Conservation (phyloP, 2,113 vertebrate genomes). For the Suricata suricatta region DNA sequence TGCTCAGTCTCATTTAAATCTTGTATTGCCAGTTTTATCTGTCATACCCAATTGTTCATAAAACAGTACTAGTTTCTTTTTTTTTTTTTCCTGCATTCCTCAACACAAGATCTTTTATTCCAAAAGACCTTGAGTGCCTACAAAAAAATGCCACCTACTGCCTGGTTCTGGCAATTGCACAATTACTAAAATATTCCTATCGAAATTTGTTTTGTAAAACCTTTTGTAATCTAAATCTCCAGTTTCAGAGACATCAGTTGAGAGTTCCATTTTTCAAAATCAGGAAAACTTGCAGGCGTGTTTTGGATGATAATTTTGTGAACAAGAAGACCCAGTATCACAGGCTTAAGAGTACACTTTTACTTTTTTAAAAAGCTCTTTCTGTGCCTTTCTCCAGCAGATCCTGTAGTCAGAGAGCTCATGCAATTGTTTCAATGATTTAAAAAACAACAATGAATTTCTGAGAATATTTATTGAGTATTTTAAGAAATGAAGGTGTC, state of each 20-base stretch:
- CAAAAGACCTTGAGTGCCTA: neutral
- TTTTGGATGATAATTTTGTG: slow-evolving; percentile 42
- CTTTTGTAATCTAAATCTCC: neutral
- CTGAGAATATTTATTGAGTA: slow-evolving; percentile 29
- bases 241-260: neutral
- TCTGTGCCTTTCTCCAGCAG: neutral
- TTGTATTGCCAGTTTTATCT: neutral
- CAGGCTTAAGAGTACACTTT: neutral
- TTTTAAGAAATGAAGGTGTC: neutral
- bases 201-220: neutral
- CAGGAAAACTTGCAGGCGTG: neutral
- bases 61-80: neutral
- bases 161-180: neutral
- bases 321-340: neutral
- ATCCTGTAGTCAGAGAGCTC: neutral
- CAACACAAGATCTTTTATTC: neutral
- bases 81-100: neutral
- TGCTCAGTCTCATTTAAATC: neutral
- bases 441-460: slow-evolving; percentile 12
- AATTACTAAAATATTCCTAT: neutral
- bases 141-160: neutral
- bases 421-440: slow-evolving; percentile 32
- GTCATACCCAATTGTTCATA: neutral
- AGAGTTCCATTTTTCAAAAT: slow-evolving; percentile 17
- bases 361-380: neutral